These are phyloP conservation scores for Pedionomus torquatus DNA, from an alignment of 2,113 vertebrate species.

Conservation along the genomic window DNA sequence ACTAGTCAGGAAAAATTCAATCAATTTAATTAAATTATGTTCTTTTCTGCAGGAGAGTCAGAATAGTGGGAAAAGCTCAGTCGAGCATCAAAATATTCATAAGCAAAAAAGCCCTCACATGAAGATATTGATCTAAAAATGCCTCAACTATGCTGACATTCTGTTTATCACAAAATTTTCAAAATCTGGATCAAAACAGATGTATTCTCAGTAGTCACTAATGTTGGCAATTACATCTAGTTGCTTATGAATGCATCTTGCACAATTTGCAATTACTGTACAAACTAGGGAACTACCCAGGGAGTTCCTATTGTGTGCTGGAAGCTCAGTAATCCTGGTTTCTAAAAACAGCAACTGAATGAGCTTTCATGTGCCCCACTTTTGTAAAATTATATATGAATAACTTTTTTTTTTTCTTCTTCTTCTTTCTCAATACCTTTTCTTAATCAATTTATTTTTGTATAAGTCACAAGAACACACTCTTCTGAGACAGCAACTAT, in stretches of 20 bases:
- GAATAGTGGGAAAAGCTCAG: neutral
- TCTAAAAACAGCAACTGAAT: neutral
- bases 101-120: neutral
- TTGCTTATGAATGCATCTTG: conserved; percentile 33
- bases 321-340: conserved; percentile 6
- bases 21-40: neutral
- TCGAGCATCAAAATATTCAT: neutral
- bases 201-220: neutral
- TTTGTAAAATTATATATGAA: neutral
- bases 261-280: conserved; percentile 3
- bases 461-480: neutral
- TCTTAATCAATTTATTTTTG: neutral
- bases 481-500: neutral
- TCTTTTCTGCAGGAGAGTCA: neutral
- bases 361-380: neutral
- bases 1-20: neutral
- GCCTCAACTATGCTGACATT: neutral
- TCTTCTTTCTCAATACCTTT: neutral
- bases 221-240: neutral
- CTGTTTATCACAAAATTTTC: neutral
- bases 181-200: conserved; percentile 25
- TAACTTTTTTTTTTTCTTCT: neutral
- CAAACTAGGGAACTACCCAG: neutral
- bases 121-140: neutral
- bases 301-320: neutral